Evolutionary conservation across 1,140 invertebrate genomes (phyloP).

Genomic region (Hirudo medicinalis): DNA sequence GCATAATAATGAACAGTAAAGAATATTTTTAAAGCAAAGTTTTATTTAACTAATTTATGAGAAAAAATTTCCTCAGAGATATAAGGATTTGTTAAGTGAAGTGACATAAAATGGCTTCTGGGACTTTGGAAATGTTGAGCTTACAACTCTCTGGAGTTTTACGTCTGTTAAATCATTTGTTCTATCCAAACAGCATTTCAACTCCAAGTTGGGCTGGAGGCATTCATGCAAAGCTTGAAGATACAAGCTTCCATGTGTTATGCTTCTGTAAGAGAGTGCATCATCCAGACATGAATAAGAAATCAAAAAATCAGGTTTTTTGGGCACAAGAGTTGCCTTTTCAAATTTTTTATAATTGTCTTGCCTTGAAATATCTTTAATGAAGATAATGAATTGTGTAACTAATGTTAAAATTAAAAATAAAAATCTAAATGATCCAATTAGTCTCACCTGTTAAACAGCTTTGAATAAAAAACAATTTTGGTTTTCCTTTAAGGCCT

Average conservation of each 20-base stretch:
- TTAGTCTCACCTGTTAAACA: not conserved
- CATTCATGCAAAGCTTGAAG: not conserved
- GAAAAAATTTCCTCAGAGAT: no score
- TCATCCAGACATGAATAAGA: slow-evolving; percentile 2
- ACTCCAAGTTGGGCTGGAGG: not conserved
- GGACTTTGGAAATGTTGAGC: not conserved
- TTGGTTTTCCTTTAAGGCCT: not conserved
- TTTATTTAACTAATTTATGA: no score
- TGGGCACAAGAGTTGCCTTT: slow-evolving; percentile 1
- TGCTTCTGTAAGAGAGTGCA: not conserved
- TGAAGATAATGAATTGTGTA: no score
- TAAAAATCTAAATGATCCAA: no score
- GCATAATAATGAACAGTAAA: no score
- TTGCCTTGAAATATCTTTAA: not conserved
- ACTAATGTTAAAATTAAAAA: no score
- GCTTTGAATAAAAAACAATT: not conserved
- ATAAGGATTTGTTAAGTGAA: no score
- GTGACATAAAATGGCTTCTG: not conserved
- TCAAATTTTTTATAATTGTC: not conserved
- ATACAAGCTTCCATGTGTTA: not conserved
- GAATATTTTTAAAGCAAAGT: no score
- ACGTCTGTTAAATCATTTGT: not conserved
- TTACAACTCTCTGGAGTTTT: not conserved
- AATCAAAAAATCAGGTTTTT: not conserved
- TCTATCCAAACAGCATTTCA: not conserved